Percentiles rank a stretch among this genome's conserved stretches.
Evolutionary conservation across 1,140 invertebrate species (phyloP).

Genomic region (Drosophila pseudoananassae): DNA sequence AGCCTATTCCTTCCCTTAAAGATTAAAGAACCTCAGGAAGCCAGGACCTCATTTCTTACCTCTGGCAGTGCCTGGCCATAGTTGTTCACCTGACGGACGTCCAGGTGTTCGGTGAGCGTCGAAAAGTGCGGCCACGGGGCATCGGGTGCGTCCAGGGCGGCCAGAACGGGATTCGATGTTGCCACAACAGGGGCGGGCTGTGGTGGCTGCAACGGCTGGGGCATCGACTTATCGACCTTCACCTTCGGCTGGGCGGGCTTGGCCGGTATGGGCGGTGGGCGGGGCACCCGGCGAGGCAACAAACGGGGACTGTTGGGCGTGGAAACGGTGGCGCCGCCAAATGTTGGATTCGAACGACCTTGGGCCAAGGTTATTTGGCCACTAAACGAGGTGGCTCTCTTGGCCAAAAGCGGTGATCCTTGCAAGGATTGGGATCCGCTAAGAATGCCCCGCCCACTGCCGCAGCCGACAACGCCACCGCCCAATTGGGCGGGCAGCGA

Average conservation of each 20-base stretch:
- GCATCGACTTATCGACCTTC: neutral
- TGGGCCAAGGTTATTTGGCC: conserved; percentile 70
- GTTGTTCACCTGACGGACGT: conserved; percentile 82
- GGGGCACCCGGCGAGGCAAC: conserved; percentile 86
- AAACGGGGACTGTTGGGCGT: conserved; percentile 89
- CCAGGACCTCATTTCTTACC: conserved; percentile 32
- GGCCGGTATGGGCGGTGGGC: conserved; percentile 86
- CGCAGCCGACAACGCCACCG: neutral
- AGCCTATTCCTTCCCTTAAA: no score
- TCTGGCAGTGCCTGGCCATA: conserved; percentile 76
- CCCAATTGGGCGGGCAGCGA: conserved; percentile 57
- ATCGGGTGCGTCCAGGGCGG: conserved; percentile 69
- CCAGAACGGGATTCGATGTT: conserved; percentile 51
- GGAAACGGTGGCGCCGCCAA: conserved; percentile 75
- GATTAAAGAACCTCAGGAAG: no score
- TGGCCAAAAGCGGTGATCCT: conserved; percentile 72
- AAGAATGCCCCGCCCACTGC: conserved; percentile 18
- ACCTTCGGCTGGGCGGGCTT: conserved; percentile 57
- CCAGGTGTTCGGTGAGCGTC: conserved; percentile 74
- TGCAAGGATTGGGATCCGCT: conserved; percentile 69
- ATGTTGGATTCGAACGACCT: conserved; percentile 8
- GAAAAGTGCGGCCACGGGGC: conserved; percentile 83
- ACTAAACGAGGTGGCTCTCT: conserved; percentile 80
- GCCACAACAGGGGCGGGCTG: neutral
- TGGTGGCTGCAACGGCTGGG: neutral